A percentile compares a stretch with the other conserved stretches of the same genome.
Evolutionary conservation across 2,888 invertebrate genomes (phyloP).

Genomic region (Cosmia pyralina): DNA sequence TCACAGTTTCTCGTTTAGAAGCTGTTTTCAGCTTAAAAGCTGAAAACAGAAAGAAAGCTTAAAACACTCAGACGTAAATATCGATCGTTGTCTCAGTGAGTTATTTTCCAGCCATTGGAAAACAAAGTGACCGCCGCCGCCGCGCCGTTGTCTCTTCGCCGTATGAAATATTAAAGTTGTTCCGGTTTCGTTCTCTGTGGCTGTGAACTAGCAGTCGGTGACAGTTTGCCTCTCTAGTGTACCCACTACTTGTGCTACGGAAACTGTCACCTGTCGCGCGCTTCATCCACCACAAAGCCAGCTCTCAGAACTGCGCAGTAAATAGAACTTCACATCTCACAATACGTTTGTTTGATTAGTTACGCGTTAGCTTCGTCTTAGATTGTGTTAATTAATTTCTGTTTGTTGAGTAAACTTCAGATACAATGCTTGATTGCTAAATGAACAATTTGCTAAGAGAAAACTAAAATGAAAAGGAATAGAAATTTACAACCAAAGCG

Average conservation of each 20-base stretch:
- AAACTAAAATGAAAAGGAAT: not conserved
- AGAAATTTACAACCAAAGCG: not conserved
- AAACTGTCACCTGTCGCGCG: conserved; percentile 45
- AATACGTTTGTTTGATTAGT: conserved; percentile 31
- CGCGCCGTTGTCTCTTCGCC: conserved; percentile 17
- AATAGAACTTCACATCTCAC: conserved; percentile 27
- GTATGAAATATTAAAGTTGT: conserved; percentile 56
- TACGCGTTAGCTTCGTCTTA: conserved; percentile 16
- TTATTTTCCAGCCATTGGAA: conserved; percentile 48
- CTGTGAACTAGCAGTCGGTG: conserved; percentile 46
- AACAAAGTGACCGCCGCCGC: conserved; percentile 37
- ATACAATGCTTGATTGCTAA: not conserved
- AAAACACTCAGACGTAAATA: conserved; percentile 49
- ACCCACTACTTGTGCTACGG: conserved; percentile 38
- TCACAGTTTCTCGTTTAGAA: conserved; percentile 18
- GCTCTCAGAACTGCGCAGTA: conserved; percentile 29
- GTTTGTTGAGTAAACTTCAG: conserved; percentile 19
- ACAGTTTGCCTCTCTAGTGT: conserved; percentile 40
- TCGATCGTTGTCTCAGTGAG: conserved; percentile 51
- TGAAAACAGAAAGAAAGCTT: too few species aligned
- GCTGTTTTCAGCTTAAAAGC: too few species aligned
- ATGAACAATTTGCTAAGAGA: not conserved
- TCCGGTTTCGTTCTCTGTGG: conserved; percentile 30
- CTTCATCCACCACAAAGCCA: conserved; percentile 47
- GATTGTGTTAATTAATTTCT: conserved; percentile 27